These are phyloP conservation scores for Tadarida brasiliensis DNA, from an alignment of 2,797 vertebrate species.

Conservation along the genomic window DNA sequence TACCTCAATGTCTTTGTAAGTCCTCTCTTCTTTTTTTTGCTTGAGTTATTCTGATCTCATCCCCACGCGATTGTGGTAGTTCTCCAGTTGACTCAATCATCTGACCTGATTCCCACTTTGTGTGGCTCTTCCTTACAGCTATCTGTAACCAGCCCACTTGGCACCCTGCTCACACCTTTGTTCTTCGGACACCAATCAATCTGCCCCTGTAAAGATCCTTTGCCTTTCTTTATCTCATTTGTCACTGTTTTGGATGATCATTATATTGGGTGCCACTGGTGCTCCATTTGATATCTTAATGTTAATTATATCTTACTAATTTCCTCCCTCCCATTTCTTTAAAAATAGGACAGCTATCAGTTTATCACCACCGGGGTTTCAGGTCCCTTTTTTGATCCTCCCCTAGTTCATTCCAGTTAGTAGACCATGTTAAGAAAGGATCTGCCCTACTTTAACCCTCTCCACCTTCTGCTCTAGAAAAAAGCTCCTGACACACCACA, in stretches of 20 bases:
- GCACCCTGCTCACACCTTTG: neutral
- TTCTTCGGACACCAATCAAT: neutral
- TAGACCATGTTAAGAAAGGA: neutral
- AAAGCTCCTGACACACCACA: neutral
- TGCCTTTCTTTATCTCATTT: neutral
- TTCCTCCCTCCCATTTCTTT: conserved; percentile 16
- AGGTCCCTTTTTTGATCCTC: conserved; percentile 3
- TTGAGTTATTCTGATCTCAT: conserved; percentile 74
- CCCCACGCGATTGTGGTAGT: neutral
- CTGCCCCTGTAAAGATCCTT: neutral
- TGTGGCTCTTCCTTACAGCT: neutral
- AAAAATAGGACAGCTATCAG: conserved; percentile 29
- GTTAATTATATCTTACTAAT: conserved; percentile 25
- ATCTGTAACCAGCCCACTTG: conserved; percentile 46
- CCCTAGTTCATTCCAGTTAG: neutral
- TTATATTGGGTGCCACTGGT: neutral
- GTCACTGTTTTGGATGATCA: neutral
- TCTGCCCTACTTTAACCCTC: conserved; percentile 39
- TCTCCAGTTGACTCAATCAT: conserved; percentile 46
- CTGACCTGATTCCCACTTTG: conserved; percentile 65
- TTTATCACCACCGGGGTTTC: neutral
- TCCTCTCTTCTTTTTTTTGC: neutral
- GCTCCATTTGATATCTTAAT: conserved; percentile 27
- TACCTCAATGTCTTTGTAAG: conserved; percentile 44
- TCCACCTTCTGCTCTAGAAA: conserved; percentile 32